Evolutionary conservation across 2,888 invertebrate genomes (phyloP).

Genomic region (Ophion slaviceki): DNA sequence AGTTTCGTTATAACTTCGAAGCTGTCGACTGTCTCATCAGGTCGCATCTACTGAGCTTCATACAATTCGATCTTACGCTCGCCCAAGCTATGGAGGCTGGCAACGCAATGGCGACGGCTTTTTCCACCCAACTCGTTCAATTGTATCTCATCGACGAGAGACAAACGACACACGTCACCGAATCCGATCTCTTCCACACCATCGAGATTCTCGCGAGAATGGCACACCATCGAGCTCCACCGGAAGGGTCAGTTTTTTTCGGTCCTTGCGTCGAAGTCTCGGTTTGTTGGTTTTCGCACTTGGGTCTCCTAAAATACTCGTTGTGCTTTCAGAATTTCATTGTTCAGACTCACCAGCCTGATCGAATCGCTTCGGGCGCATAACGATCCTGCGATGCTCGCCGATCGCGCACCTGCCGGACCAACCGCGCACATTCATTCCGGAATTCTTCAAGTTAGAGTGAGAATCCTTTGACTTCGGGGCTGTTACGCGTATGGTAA

Average conservation of each 20-base stretch:
- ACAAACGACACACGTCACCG: conserved; percentile 90
- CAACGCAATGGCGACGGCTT: conserved; percentile 91
- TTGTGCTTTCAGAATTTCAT: conserved; percentile 75
- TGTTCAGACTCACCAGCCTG: conserved; percentile 87
- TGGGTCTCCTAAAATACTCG: no score
- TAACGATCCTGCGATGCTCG: conserved; percentile 90
- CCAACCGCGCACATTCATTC: conserved; percentile 96
- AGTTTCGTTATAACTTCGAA: conserved; percentile 95
- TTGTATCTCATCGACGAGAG: conserved; percentile 94
- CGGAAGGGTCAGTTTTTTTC: conserved; percentile 88
- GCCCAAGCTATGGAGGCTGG: conserved; percentile 95
- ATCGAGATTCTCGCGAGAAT: conserved; percentile 93
- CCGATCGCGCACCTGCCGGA: conserved; percentile 91
- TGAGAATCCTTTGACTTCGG: conserved; percentile 82
- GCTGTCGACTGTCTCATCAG: conserved; percentile 94
- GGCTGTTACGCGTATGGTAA: no score
- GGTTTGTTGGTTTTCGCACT: neutral
- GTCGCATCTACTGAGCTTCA: conserved; percentile 86
- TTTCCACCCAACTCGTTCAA: conserved; percentile 96
- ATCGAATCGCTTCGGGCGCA: conserved; percentile 92
- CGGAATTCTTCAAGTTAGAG: conserved; percentile 93
- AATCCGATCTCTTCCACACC: conserved; percentile 94
- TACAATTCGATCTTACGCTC: conserved; percentile 91
- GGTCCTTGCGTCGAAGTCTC: neutral
- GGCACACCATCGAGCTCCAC: conserved; percentile 89